phyloP scores from a whole-genome alignment of 2,797 vertebrate genomes.

The Garrulus glandarius region DNA sequence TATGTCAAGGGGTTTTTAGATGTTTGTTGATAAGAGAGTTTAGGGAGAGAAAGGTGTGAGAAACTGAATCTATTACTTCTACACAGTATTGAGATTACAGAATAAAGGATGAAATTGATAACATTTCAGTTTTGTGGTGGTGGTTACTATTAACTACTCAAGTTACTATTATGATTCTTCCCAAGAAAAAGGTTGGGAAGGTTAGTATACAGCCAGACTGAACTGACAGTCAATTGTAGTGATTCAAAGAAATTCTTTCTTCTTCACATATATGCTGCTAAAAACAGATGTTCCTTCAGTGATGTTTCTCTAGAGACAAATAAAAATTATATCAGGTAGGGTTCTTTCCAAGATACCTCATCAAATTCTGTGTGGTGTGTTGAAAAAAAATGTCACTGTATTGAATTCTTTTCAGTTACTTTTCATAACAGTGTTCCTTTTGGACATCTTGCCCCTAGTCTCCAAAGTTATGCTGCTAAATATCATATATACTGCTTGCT shows the following conservation, averaged over 20 bases:
- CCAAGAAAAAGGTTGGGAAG: not conserved
- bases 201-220: not conserved
- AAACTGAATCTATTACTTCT: not conserved
- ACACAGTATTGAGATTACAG: not conserved
- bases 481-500: not conserved
- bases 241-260: not conserved
- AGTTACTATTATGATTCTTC: not conserved
- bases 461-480: not conserved
- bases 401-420: not conserved
- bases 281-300: not conserved
- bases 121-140: not conserved
- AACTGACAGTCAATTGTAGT: not conserved
- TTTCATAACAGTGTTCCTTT: not conserved
- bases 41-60: not conserved
- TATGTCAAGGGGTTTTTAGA: rapidly evolving
- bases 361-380: not conserved
- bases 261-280: not conserved
- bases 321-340: rapidly evolving
- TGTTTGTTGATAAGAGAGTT: not conserved
- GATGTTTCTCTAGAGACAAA: not conserved
- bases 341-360: not conserved
- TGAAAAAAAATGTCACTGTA: not conserved
- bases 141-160: not conserved
- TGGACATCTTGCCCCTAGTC: rapidly evolving
- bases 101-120: not conserved